Base-by-base conservation (phyloP, 1,140 invertebrate species). In the Leguminivora glycinivorella region DNA sequence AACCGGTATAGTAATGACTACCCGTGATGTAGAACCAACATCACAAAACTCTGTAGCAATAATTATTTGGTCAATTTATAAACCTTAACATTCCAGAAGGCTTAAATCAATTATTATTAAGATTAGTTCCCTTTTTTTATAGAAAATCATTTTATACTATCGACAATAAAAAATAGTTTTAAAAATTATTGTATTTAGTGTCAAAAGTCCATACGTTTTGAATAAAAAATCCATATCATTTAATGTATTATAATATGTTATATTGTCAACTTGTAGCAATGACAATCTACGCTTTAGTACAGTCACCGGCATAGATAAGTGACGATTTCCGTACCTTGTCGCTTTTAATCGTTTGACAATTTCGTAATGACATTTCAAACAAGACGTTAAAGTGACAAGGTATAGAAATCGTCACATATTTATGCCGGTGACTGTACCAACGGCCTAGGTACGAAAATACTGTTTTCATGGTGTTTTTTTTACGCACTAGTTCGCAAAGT, bases 141-240 rank as follows among this genome's bases (percentile, higher is more conserved):
- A 69, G 40, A 52, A 52, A 56, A 38, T 67, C 24, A n/a, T 63
- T 63, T 63, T 26, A 63, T 63, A 29, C 25, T 63, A 63, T 63
- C 24, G 68, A 69, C 68, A 69, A 69, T 69, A 69, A 69, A 52
- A 67, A 69, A 69, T 52, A 43, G 31, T 52, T 43, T 56, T 56
- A 14, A 22, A 52, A n/a, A 17, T 43, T 43, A 6, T 17, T 43
- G 56, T 56, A 56, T 69, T 69, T 29, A 69, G 68, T 56, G 68
- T 56, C 68, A 69, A 69, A 67, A 34, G n/a, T 34, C 58, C 58
- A 63, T 63, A n/a, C 58, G n/a, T 60, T 29, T 14, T 24, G 14
- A 60, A 60, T 29, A n/a, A 60, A 60, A 22, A 63, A 31, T 43
- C 17, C 66, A 67, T 67, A 26, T 34, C 25, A 40, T 38, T 29